phyloP scores from a whole-genome alignment of 1,140 invertebrate genomes.

The Archivesica marissinica region DNA sequence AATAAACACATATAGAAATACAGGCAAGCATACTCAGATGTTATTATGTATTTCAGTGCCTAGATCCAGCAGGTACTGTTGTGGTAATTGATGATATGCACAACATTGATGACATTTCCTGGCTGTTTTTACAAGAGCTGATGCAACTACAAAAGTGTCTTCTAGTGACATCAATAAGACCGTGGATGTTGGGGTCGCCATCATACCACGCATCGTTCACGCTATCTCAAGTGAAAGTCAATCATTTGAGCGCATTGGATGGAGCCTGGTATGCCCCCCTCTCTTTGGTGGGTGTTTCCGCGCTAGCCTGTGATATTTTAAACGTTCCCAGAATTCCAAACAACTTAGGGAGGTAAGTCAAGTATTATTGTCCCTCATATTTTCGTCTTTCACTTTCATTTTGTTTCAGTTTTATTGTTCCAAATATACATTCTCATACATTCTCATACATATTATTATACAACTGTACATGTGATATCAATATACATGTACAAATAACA shows the following conservation, averaged over 20 bases:
- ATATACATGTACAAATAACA: too few relatives aligned
- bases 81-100: constrained; percentile 81
- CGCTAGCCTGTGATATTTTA: constrained; percentile 81
- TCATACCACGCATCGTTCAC: constrained; percentile 67
- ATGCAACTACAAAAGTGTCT: constrained; percentile 33
- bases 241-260: constrained; percentile 70
- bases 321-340: constrained; percentile 79
- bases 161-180: constrained; percentile 59
- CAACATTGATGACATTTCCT: constrained; percentile 77
- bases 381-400: too few relatives aligned
- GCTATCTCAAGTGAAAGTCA: constrained; percentile 24
- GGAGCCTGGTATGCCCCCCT: too few relatives aligned
- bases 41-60: neutral
- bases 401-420: too few relatives aligned
- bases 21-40: too few relatives aligned
- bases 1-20: too few relatives aligned
- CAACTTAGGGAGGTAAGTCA: constrained; percentile 74
- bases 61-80: constrained; percentile 44
- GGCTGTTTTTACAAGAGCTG: constrained; percentile 74
- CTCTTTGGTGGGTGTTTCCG: constrained; percentile 63
- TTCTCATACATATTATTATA: too few relatives aligned
- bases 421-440: too few relatives aligned
- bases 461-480: too few relatives aligned
- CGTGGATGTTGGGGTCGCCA: constrained; percentile 49
- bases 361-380: constrained; percentile 3